phyloP scores from a whole-genome alignment of 2,113 vertebrate genomes.

The Propithecus coquereli region DNA sequence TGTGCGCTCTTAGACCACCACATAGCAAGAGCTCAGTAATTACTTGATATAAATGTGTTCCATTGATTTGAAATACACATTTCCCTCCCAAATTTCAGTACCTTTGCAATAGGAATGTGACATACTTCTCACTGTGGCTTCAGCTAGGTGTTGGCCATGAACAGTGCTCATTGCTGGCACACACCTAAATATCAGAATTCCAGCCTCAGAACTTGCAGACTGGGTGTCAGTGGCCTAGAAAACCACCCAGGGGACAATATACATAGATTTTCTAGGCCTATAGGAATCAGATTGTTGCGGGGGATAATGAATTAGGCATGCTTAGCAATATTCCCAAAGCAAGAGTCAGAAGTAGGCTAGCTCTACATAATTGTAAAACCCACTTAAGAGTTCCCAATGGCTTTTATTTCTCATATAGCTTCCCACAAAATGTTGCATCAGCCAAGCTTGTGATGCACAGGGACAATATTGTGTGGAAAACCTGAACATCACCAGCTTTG shows the following conservation, averaged over 20 bases:
- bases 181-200: neutral
- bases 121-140: neutral
- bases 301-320: neutral
- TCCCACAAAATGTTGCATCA: neutral
- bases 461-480: neutral
- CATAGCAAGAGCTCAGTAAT: neutral
- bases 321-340: neutral
- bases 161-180: rapidly evolving
- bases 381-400: neutral
- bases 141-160: neutral
- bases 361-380: neutral
- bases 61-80: neutral
- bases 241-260: neutral
- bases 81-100: neutral
- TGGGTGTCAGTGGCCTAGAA: neutral
- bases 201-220: neutral
- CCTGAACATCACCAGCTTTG: neutral
- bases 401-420: neutral
- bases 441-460: neutral
- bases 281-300: neutral
- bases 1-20: neutral
- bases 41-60: neutral
- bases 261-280: neutral
- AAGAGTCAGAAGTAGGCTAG: neutral
- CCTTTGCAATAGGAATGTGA: neutral